A percentile compares a stretch with the other conserved stretches of the same genome.
Conservation (phyloP, 2,888 invertebrate species). For the Noctua janthe region DNA sequence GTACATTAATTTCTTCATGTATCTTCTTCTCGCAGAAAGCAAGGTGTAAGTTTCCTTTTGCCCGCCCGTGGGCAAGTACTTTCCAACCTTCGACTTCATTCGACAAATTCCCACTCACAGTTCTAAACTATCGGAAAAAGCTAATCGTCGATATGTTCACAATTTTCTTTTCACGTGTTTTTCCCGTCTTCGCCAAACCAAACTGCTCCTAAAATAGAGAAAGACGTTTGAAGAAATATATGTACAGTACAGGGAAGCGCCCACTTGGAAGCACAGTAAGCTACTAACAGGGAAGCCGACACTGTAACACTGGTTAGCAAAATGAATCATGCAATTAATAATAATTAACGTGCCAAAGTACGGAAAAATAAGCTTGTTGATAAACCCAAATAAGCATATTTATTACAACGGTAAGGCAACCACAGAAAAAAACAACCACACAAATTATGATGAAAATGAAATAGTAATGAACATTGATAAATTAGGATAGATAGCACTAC, state of each 20-base stretch:
- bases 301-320: slow-evolving; percentile 24
- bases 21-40: slow-evolving; percentile 91
- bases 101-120: slow-evolving; percentile 75
- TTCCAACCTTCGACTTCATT: slow-evolving; percentile 91
- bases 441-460: neutral
- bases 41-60: slow-evolving; percentile 91
- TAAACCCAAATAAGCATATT: slow-evolving; percentile 22
- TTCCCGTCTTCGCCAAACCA: slow-evolving; percentile 63
- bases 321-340: slow-evolving; percentile 68
- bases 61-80: slow-evolving; percentile 91
- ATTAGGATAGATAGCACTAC: neutral
- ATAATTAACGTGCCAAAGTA: slow-evolving; percentile 47
- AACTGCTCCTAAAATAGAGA: slow-evolving; percentile 82
- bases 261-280: slow-evolving; percentile 58
- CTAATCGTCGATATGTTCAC: slow-evolving; percentile 54
- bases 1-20: slow-evolving; percentile 92
- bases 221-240: slow-evolving; percentile 80
- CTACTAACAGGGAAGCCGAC: slow-evolving; percentile 59
- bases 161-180: slow-evolving; percentile 67
- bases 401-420: neutral
- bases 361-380: slow-evolving; percentile 58
- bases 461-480: slow-evolving; percentile 6
- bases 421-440: neutral
- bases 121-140: slow-evolving; percentile 65
- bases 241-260: slow-evolving; percentile 83